A percentile compares a stretch with the other conserved stretches of the same genome.
Conservation (phyloP, 2,113 vertebrate genomes). For the Kryptolebias marmoratus region DNA sequence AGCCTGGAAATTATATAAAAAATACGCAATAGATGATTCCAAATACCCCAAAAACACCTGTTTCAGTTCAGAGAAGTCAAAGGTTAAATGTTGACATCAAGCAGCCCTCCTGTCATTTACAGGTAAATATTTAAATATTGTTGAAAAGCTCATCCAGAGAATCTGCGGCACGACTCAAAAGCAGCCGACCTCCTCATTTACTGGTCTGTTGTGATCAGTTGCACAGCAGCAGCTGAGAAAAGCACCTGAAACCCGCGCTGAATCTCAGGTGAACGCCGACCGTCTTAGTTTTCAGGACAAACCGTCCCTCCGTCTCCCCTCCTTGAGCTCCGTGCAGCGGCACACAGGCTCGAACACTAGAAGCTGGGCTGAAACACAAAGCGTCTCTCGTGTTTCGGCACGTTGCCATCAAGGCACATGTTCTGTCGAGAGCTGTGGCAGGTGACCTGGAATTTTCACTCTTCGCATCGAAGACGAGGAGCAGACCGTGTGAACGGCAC, state of each 20-base stretch:
- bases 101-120: no score
- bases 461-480: constrained; percentile 24
- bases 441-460: constrained; percentile 37
- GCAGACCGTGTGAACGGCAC: constrained; percentile 37
- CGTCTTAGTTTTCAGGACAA: constrained; percentile 45
- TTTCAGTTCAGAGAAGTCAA: no score
- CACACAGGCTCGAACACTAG: constrained; percentile 24
- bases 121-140: no score
- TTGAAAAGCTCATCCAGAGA: no score
- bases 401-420: background rate
- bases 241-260: constrained; percentile 27
- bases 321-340: constrained; percentile 13
- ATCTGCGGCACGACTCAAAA: no score
- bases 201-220: background rate
- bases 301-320: constrained; percentile 12
- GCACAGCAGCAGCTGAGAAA: background rate
- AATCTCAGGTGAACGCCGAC: constrained; percentile 46
- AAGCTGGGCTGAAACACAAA: constrained; percentile 35
- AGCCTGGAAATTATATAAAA: no score
- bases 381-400: constrained; percentile 45
- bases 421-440: constrained; percentile 17
- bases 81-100: no score
- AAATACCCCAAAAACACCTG: no score
- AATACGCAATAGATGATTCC: no score
- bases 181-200: background rate